A percentile compares a stretch with the other conserved stretches of the same genome.
phyloP scores from a whole-genome alignment of 2,113 vertebrate species.

The Nerophis ophidion region DNA sequence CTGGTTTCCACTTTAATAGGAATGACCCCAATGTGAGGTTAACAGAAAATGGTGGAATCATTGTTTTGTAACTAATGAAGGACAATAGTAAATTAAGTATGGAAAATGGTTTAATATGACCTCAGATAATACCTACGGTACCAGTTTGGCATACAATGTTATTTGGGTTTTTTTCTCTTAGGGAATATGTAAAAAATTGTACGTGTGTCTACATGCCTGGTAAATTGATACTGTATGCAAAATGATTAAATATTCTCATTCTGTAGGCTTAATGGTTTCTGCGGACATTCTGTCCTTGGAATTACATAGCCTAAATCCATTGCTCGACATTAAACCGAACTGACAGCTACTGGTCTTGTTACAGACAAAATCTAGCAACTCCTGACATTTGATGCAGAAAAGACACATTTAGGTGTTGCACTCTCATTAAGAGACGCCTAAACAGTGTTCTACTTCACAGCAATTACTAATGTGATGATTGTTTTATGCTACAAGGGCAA shows the following conservation, averaged over 20 bases:
- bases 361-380: conserved; percentile 7
- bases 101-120: not conserved
- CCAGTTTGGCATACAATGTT: not conserved
- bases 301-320: too few species aligned
- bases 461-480: not conserved
- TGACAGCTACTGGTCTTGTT: not conserved
- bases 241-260: not conserved
- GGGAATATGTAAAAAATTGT: not conserved
- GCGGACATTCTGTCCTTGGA: conserved; percentile 10
- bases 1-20: too few species aligned
- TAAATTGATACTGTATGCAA: not conserved
- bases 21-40: conserved; percentile 4
- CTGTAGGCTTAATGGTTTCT: conserved; percentile 7
- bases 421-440: not conserved
- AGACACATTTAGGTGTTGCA: not conserved
- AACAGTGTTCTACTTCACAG: too few species aligned
- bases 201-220: not conserved
- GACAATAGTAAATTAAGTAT: not conserved
- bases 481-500: not conserved
- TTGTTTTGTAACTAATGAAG: not conserved
- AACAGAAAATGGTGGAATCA: not conserved
- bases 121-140: not conserved
- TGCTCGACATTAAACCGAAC: too few species aligned
- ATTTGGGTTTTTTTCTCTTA: not conserved
- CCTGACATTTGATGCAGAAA: not conserved